Conservation (phyloP, 2,888 invertebrate species). For the Ochlodes sylvanus region DNA sequence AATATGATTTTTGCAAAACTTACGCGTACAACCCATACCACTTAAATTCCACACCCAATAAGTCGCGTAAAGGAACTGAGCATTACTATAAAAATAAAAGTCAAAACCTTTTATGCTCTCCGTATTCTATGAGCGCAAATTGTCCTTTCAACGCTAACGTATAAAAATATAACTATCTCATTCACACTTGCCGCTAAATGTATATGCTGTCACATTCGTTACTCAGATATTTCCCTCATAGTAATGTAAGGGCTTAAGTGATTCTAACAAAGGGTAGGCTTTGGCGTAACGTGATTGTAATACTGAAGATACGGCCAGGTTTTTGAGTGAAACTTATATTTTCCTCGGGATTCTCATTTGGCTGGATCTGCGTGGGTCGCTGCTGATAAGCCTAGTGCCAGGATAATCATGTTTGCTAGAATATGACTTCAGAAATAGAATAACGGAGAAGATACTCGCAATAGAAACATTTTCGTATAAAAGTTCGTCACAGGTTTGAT, state of each 20-base stretch:
- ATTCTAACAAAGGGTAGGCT: slow-evolving; percentile 61
- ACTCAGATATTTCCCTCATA: slow-evolving; percentile 41
- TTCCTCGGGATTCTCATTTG: slow-evolving; percentile 9
- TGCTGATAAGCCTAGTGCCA: background rate
- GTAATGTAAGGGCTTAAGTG: slow-evolving; percentile 55
- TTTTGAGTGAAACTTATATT: slow-evolving; percentile 48
- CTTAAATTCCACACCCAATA: slow-evolving; percentile 44
- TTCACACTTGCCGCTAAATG: slow-evolving; percentile 42
- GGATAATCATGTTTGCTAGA: slow-evolving; percentile 1
- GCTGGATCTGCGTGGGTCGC: background rate
- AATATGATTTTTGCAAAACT: slow-evolving; percentile 35
- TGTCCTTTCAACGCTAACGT: slow-evolving; percentile 47
- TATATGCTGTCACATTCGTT: slow-evolving; percentile 44
- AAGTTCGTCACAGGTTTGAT: too few species aligned
- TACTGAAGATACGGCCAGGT: slow-evolving; percentile 51
- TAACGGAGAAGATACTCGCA: slow-evolving; percentile 6
- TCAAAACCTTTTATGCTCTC: slow-evolving; percentile 65
- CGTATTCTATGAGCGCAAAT: slow-evolving; percentile 56
- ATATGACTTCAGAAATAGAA: slow-evolving; percentile 29
- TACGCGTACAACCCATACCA: slow-evolving; percentile 31
- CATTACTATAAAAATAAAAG: slow-evolving; percentile 76
- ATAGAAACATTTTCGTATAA: too few species aligned
- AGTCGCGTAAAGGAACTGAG: slow-evolving; percentile 54
- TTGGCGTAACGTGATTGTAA: slow-evolving; percentile 60
- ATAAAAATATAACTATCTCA: slow-evolving; percentile 45